Conservation (phyloP, 2,113 vertebrate species). For the Crotalus horridus region DNA sequence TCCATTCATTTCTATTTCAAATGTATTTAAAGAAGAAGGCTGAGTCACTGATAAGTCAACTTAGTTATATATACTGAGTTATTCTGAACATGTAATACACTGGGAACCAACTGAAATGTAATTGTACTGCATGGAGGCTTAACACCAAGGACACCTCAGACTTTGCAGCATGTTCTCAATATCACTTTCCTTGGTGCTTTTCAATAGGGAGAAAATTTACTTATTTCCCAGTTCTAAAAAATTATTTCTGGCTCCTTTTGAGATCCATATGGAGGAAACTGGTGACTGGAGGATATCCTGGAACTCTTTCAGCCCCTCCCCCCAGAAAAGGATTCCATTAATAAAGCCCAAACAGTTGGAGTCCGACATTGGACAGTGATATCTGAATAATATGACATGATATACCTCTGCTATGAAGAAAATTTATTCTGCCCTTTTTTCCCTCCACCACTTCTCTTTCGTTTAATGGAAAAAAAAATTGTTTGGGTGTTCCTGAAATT, state of each 20-base stretch:
- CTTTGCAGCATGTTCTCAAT: neutral
- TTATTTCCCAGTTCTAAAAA: neutral
- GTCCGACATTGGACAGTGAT: neutral
- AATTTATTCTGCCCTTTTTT: neutral
- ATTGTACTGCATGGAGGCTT: neutral
- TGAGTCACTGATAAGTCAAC: neutral
- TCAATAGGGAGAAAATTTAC: neutral
- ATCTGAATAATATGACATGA: neutral
- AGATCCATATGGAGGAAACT: neutral
- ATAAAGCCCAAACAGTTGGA: neutral
- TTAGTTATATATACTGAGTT: neutral
- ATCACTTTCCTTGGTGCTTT: neutral
- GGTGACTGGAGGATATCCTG: fast-evolving
- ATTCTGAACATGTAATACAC: neutral
- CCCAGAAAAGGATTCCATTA: neutral
- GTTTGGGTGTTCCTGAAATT: neutral
- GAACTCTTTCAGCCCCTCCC: neutral
- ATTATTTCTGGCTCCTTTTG: neutral
- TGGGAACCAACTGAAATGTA: constrained; percentile 10
- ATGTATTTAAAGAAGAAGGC: neutral
- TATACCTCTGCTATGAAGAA: neutral
- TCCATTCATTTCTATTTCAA: neutral
- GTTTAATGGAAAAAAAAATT: neutral
- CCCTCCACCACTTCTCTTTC: neutral
- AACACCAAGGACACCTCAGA: neutral